Evolutionary conservation across 2,113 vertebrate genomes (phyloP), one percentile per base, ranked within the genome.

Genomic region (Prinia subflava): DNA sequence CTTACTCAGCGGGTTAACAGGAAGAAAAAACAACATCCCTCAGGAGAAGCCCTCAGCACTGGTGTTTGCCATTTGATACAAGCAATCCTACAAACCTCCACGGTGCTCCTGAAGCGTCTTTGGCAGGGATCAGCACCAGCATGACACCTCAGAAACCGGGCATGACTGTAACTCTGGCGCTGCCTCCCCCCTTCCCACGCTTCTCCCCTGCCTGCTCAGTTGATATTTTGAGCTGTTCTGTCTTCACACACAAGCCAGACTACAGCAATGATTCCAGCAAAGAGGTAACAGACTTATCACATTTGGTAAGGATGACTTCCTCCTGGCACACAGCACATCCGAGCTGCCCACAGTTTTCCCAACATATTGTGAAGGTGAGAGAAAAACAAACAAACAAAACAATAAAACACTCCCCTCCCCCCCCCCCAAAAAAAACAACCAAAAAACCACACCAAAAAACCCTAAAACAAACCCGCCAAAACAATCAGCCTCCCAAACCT

Each of bases 161-260:
- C 42, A 44, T 0, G 10, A 24, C 2, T 52, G 3, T 9, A 19
- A 20, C 13, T 50, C 41, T 9, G 20, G 20, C n/a, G 20, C 17
- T 77, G 24, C 21, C 7, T 49, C 1, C 7, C 4, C 3, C 7
- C 7, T 4, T 2, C 11, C 19, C 10, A 28, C 1, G 2, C 35
- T 71, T 53, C 35, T 25, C 53, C 47, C 49, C 75, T 68, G 64
- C 27, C 56, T 47, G 27, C 69, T 77, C 55, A 42, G 17, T 64
- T 95, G 60, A 49, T 6, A 23, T 25, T 59, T 5, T 11, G 33
- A 82, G 62, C 25, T 63, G 19, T 13, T 90, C 49, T 84, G 13
- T 37, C 55, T 76, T 90, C 59, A 44, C 14, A 10, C 7, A 19
- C 35, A 35, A 80, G 28, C 30, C 39, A 37, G 33, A 67, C 39